phyloP scores from a whole-genome alignment of 2,113 vertebrate species.

The Drymodes brunneopygia region DNA sequence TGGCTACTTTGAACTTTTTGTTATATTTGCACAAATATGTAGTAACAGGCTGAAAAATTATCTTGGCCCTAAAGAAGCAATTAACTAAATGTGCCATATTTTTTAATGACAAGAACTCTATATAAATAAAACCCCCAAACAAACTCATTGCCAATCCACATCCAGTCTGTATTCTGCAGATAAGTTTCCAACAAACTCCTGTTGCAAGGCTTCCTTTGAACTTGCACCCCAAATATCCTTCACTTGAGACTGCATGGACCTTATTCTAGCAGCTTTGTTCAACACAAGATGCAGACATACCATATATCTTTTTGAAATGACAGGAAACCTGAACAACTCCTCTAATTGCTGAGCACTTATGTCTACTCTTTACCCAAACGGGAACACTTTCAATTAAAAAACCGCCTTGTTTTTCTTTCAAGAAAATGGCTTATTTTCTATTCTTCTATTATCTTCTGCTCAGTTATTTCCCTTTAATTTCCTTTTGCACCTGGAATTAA shows the following conservation, averaged over 20 bases:
- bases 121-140: not conserved
- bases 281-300: not conserved
- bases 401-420: not conserved
- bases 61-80: not conserved
- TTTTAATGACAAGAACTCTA: not conserved
- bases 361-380: not conserved
- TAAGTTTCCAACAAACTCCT: not conserved
- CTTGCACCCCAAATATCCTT: not conserved
- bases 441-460: conserved; percentile 10
- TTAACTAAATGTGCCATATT: not conserved
- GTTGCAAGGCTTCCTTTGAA: not conserved
- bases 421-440: not conserved
- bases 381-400: conserved; percentile 23
- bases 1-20: not conserved
- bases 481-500: conserved; percentile 40
- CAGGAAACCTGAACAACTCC: not conserved
- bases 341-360: not conserved
- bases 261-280: not conserved
- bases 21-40: not conserved
- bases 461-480: conserved; percentile 34
- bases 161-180: not conserved
- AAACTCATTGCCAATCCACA: not conserved
- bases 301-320: not conserved
- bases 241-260: not conserved
- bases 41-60: not conserved